Evolutionary conservation across 2,113 vertebrate genomes (phyloP).

Genomic region (Elaphurus davidianus): DNA sequence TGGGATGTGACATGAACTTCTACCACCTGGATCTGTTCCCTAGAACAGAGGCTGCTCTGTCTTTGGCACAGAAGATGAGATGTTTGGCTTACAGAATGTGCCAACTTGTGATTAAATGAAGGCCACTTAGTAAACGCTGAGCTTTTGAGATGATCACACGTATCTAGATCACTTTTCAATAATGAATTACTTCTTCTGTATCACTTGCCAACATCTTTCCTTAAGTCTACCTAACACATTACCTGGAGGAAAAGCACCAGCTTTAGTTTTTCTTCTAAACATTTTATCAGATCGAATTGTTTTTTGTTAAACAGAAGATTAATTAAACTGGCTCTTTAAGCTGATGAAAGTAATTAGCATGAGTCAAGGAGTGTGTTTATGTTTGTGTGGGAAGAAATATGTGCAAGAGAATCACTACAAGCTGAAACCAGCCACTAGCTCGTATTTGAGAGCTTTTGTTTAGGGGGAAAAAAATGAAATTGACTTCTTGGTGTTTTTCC

Average conservation of each 20-base stretch:
- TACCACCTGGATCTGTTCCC: neutral
- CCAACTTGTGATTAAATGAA: neutral
- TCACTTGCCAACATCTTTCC: slow-evolving; percentile 24
- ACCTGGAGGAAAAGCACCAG: neutral
- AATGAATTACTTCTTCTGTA: neutral
- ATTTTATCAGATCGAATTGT: neutral
- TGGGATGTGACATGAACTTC: neutral
- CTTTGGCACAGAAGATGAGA: neutral
- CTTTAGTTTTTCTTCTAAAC: neutral
- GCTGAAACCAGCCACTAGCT: neutral
- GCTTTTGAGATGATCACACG: neutral
- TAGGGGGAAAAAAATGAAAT: neutral
- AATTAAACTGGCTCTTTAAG: slow-evolving; percentile 41
- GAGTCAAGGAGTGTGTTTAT: slow-evolving; percentile 18
- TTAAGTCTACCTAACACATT: neutral
- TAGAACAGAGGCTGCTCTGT: neutral
- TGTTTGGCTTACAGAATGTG: neutral
- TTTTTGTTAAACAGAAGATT: slow-evolving; percentile 55
- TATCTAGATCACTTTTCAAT: neutral
- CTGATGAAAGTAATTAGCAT: slow-evolving; percentile 3
- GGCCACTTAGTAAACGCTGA: neutral
- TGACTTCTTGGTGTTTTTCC: neutral
- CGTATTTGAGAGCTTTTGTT: neutral
- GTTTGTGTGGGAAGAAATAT: neutral
- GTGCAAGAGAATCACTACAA: neutral